Evolutionary conservation across 2,113 vertebrate genomes (phyloP).

Genomic region (Oncorhynchus gorbuscha): DNA sequence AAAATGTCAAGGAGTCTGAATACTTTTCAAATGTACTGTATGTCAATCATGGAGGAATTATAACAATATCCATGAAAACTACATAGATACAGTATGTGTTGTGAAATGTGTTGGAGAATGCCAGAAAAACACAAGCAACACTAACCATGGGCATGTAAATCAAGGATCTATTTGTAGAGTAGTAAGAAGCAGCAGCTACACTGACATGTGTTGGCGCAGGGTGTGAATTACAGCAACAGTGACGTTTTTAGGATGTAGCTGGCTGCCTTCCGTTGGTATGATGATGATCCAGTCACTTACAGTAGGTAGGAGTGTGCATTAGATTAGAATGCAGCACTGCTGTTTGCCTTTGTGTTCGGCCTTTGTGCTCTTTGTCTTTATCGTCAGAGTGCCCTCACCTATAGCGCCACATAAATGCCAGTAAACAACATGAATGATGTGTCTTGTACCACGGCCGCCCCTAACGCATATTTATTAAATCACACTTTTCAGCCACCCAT

Average conservation of each 20-base stretch:
- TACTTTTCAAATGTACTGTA: conserved; percentile 1
- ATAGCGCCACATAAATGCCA: conserved; percentile 57
- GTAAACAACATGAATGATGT: conserved; percentile 76
- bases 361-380: conserved; percentile 43
- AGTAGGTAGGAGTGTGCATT: no score
- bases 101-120: neutral
- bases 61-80: neutral
- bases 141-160: no score
- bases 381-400: conserved; percentile 69
- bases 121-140: neutral
- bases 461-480: conserved; percentile 90
- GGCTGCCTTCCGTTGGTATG: neutral
- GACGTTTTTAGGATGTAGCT: neutral
- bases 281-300: neutral
- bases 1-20: no score
- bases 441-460: conserved; percentile 51
- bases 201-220: no score
- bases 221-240: neutral
- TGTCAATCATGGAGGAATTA: conserved; percentile 5
- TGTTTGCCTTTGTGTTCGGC: conserved; percentile 54
- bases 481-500: conserved; percentile 78
- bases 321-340: conserved; percentile 44
- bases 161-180: no score
- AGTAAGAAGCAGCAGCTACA: no score
- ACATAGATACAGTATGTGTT: neutral